These are phyloP conservation scores for Apostichopus leukothele DNA, from an alignment of 53 echinoderm and acorn worm species.

Conservation along the genomic window DNA sequence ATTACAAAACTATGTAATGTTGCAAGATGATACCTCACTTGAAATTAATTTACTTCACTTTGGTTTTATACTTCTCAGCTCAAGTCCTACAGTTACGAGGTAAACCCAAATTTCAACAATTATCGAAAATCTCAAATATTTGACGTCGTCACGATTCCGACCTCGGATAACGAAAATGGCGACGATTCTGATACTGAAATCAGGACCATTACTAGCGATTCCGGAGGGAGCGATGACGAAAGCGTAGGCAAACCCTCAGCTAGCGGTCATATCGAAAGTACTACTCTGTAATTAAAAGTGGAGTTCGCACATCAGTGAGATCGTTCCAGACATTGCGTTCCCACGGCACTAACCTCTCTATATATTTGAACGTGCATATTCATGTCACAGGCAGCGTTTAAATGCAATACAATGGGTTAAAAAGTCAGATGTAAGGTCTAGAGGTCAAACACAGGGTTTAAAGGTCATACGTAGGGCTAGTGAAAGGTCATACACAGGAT, in stretches of 20 bases:
- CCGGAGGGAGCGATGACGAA: conserved; percentile 12
- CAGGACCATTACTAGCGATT: background rate
- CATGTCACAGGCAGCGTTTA: too few species aligned
- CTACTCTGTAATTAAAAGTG: background rate
- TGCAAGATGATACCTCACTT: background rate
- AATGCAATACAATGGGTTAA: too few species aligned
- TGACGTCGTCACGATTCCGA: conserved; percentile 16
- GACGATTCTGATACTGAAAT: conserved; percentile 9
- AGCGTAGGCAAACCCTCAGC: background rate
- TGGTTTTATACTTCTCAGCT: conserved; percentile 18
- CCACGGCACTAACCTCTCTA: too few species aligned
- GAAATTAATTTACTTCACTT: background rate
- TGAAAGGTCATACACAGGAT: too few species aligned
- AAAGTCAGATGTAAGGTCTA: too few species aligned
- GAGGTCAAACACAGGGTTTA: too few species aligned
- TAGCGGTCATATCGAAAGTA: background rate
- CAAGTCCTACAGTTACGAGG: conserved; percentile 63
- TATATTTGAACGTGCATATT: too few species aligned
- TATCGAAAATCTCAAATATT: conserved; percentile 37
- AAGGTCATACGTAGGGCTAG: too few species aligned
- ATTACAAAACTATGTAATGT: too few species aligned
- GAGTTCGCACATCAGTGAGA: too few species aligned
- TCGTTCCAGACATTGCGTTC: too few species aligned
- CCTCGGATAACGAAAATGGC: background rate
- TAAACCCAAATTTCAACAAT: conserved; percentile 64